These are phyloP conservation scores for Pituophis catenifer DNA, from an alignment of 2,113 vertebrate species.

Conservation along the genomic window DNA sequence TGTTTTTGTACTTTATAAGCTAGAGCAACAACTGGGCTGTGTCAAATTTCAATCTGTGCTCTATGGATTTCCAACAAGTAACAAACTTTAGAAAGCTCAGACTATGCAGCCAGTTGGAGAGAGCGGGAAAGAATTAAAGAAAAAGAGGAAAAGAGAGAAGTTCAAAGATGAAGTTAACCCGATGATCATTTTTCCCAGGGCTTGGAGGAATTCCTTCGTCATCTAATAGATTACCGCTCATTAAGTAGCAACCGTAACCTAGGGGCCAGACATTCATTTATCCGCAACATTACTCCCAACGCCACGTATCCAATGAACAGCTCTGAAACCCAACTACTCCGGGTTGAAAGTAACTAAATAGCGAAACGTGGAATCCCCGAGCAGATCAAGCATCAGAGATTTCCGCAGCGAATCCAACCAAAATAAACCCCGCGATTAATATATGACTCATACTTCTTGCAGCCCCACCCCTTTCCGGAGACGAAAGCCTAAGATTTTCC, in stretches of 20 bases:
- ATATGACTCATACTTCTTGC: conserved; percentile 58
- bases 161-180: background rate
- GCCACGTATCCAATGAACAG: background rate
- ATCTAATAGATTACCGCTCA: background rate
- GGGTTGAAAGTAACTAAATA: background rate
- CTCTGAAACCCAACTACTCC: background rate
- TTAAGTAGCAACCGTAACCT: background rate
- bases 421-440: background rate
- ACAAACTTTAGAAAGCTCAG: background rate
- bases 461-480: conserved; percentile 51
- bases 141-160: too few species aligned
- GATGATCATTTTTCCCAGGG: background rate
- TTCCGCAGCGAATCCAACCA: background rate
- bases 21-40: background rate
- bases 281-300: background rate
- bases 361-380: background rate
- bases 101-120: background rate
- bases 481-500: conserved; percentile 56
- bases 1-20: background rate
- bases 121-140: background rate
- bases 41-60: background rate
- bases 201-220: background rate
- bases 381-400: background rate
- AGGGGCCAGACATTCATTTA: too few species aligned
- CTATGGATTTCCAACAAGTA: background rate